phyloP scores from a whole-genome alignment of 2,888 invertebrate species.

The Dolomedes plantarius region DNA sequence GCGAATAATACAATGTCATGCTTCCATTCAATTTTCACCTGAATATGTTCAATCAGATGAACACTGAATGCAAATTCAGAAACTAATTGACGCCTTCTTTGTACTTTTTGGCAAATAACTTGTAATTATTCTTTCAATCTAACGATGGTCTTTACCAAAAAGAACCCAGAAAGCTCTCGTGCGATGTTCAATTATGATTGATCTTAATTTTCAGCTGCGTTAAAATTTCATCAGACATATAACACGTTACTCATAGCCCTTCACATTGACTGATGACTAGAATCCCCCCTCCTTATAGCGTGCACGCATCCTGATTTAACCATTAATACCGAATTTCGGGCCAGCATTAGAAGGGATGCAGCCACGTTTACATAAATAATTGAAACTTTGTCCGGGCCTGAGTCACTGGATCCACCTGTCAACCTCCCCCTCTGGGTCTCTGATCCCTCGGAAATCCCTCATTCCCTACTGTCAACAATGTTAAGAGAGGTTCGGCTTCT shows the following conservation, averaged over 20 bases:
- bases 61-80: too few species aligned
- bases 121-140: not conserved
- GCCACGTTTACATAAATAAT: constrained; percentile 70
- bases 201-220: constrained; percentile 12
- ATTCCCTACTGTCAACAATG: constrained; percentile 58
- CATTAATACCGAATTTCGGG: constrained; percentile 62
- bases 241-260: constrained; percentile 12
- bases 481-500: constrained; percentile 58
- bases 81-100: too few species aligned
- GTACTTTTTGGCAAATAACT: too few species aligned
- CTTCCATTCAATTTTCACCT: too few species aligned
- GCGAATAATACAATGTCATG: too few species aligned
- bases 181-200: not conserved
- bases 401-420: constrained; percentile 68
- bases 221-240: not conserved
- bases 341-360: constrained; percentile 29
- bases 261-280: constrained; percentile 7
- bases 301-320: constrained; percentile 52
- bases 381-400: constrained; percentile 61
- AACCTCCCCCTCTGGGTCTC: constrained; percentile 34
- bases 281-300: not conserved
- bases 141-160: not conserved
- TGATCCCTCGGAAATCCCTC: constrained; percentile 52
- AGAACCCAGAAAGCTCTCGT: not conserved
- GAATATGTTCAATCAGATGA: too few species aligned